Base-by-base conservation (phyloP, 2,797 vertebrate genomes). In the Tenualosa thibaudeaui region DNA sequence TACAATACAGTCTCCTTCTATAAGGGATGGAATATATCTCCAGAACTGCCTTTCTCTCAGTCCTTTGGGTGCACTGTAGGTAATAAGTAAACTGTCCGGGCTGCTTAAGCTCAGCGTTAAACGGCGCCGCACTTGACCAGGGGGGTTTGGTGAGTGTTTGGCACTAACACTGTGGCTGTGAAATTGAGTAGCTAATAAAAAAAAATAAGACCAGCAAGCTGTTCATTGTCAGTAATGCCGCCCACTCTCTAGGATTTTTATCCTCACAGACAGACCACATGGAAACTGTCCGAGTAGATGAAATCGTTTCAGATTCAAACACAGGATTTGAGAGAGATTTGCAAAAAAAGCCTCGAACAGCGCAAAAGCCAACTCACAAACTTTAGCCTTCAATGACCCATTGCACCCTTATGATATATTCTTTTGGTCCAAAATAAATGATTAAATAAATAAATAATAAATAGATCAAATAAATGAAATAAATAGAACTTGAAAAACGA, bases 151-250 rank as follows among this genome's bases (percentile, higher is more conserved):
- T 5, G 3, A 71, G 65, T 17, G 65, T 71, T 71, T 71, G 65
- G 26, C 65, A 71, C 13, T 37, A 71, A 71, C 31, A 71, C 65
- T 17, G 65, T 40, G 3, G 58, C 58, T 71, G 65, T 71, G 26
- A 37, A 71, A 71, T 37, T 71, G 26, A 12, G 65, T 31, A 71
- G 65, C 65, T 71, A 71, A 71, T 71, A 82, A 15, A 82, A 83
- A 15, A 19, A 60, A 83, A 50, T 15, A 51, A 4, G 12, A 24
- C 75, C n/a, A 60, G 43, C 83, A 81, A 86, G 81, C 71, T 31
- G 75, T 49, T 40, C 12, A 31, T 31, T 31, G 37, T 71, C 13
- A 71, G 40, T 13, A 8, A 51, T 12, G 50, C 10, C 50, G 50
- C 2, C 65, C 13, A 13, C 65, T 37, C 13, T 37, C 65, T 12